Conservation (phyloP, 2,888 invertebrate genomes). For the Steinernema carpocapsae region DNA sequence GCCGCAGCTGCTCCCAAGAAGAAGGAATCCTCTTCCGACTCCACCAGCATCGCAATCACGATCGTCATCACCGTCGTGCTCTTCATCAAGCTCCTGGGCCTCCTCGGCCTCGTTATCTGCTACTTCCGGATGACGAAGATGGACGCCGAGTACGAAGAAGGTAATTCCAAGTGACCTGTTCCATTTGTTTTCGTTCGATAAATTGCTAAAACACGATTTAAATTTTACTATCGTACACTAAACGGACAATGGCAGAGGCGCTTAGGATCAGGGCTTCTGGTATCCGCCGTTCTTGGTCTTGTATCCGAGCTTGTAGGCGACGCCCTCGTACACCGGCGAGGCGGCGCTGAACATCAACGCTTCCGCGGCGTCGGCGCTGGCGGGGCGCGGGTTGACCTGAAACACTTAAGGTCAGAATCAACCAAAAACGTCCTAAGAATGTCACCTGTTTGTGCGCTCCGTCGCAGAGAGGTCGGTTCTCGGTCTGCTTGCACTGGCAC, state of each 20-base stretch:
- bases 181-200: no score
- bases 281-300: slow-evolving; percentile 60
- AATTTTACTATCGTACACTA: slow-evolving; percentile 35
- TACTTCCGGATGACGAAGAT: no score
- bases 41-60: no score
- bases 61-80: no score
- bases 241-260: not conserved
- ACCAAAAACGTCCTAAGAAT: not conserved
- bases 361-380: slow-evolving; percentile 47
- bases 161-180: no score
- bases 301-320: slow-evolving; percentile 62
- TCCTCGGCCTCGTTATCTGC: no score
- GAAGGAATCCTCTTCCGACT: no score
- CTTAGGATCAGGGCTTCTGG: slow-evolving; percentile 45
- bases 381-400: slow-evolving; percentile 53
- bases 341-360: slow-evolving; percentile 52
- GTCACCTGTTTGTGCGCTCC: slow-evolving; percentile 80
- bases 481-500: slow-evolving; percentile 97
- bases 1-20: no score
- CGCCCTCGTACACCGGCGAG: slow-evolving; percentile 63
- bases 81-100: no score
- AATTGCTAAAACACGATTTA: slow-evolving; percentile 23
- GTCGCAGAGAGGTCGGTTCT: slow-evolving; percentile 92
- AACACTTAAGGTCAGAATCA: not conserved
- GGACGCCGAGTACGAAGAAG: no score